These are phyloP conservation scores for Oncorhynchus clarkii DNA, from an alignment of 2,113 vertebrate species.

Conservation along the genomic window DNA sequence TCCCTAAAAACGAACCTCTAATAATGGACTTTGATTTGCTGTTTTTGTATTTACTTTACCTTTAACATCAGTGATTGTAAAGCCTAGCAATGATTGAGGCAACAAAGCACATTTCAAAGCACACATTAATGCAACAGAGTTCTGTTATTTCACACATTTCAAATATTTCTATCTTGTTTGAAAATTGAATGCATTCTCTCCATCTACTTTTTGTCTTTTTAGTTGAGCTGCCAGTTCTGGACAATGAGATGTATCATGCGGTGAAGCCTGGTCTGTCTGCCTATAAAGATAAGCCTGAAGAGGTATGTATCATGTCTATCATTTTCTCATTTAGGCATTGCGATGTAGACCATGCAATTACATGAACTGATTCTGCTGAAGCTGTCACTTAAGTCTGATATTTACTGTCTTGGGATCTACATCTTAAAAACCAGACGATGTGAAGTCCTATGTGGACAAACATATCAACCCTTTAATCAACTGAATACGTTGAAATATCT, in stretches of 20 bases:
- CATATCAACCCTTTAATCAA: neutral
- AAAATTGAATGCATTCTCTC: slow-evolving; percentile 8
- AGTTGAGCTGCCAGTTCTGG: slow-evolving; percentile 85
- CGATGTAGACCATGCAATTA: slow-evolving; percentile 52
- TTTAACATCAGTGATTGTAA: neutral
- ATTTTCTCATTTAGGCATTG: slow-evolving; percentile 34
- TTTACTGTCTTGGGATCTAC: neutral
- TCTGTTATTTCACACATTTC: neutral
- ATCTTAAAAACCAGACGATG: neutral
- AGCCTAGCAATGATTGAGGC: neutral
- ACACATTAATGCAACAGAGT: neutral
- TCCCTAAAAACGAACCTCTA: neutral
- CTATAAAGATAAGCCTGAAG: no score
- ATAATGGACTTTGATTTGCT: neutral
- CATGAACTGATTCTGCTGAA: slow-evolving; percentile 33
- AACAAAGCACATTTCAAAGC: no score
- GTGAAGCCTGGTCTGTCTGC: slow-evolving; percentile 78
- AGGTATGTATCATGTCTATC: slow-evolving; percentile 22
- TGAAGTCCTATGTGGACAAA: neutral
- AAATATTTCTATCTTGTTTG: slow-evolving; percentile 10
- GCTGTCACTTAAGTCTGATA: slow-evolving; percentile 20
- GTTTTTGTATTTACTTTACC: neutral
- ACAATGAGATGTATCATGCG: slow-evolving; percentile 93
- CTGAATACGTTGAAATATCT: neutral
- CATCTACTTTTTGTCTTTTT: slow-evolving; percentile 28